Base-by-base conservation (phyloP, 2,797 vertebrate genomes). In the Babyrousa celebensis region DNA sequence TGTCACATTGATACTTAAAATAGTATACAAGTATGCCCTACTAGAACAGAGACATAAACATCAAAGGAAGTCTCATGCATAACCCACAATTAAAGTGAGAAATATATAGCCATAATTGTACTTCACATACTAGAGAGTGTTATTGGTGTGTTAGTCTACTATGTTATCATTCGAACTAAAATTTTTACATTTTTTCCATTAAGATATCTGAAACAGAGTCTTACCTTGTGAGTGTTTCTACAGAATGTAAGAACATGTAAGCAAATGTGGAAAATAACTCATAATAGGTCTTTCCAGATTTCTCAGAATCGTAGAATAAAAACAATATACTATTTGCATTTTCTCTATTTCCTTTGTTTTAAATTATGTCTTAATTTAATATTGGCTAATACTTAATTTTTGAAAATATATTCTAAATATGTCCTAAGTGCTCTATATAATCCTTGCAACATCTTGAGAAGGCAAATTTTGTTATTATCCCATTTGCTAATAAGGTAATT, bases 241-340 rank as follows among this genome's bases (percentile, higher is more conserved):
- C 32, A 68, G 27, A 16, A 10, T 17, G 4, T 48, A 27, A 75
- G n/a, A 62, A 74, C n/a, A 17, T 75, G 25, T 3, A 54, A 80
- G 36, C 6, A 68, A 32, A 86, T 67, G 15, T 56, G 6, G 17
- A 52, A 72, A 72, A 63, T 27, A 32, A 65, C 7, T 1, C 23
- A 15, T 17, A 56, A 58, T 43, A 43, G 23, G 2, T 52, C 15
- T 75, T 88, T 75, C 27, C 7, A 40, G 12, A 63, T 63, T 63
- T 71, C 25, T 87, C 9, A 86, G 11, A 93, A 77, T 63, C 93
- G n/a, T 2, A 52, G 16, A 23, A 82, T 85, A 89, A 91, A 86
- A 77, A 65, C n/a, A 18, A 0, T 29, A 18, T 20, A 40, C 70
- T 48, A 48, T 48, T 48, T 7, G 67, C 40, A 70, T 54, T 75